Base-by-base conservation (phyloP, 2,113 vertebrate genomes). In the Nipponia nippon region DNA sequence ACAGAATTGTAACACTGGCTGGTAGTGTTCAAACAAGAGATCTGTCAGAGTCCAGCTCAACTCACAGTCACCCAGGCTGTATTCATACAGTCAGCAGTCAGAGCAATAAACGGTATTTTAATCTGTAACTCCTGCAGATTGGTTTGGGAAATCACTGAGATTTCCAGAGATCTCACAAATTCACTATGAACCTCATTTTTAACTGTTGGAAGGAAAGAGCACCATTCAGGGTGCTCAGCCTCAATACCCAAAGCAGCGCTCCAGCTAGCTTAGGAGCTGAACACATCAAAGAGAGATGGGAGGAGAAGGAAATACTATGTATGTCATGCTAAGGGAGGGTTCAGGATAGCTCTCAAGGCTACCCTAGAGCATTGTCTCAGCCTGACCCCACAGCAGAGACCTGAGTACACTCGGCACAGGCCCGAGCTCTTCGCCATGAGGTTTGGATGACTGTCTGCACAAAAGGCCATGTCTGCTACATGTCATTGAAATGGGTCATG, bases 381-480 rank as follows among this genome's bases (percentile, higher is more conserved):
- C 17, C 58, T 40, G 20, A 84, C 40, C 40, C 23, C 50, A 16
- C 23, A 42, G 27, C 0, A 81, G 40, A 91, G 63, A 62, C 22
- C n/a, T 3, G 16, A 75, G 38, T 11, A 26, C 10, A 3, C 17
- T 16, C 0, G 0, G 17, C 76, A 73, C 30, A 70, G 34, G 34
- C 55, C 75, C 3, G 2, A 62, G 53, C 21, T 71, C 30, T 78
- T 79, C n/a, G 15, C 55, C 9, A 0, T 34, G 50, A 50, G 15
- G 21, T 65, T 16, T 34, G 30, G 50, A 49, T 49, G 46, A 42
- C 29, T 50, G 14, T 22, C 27, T 55, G 40, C 58, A 66, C 44
- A 72, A 44, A 36, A 21, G 21, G n/a, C 34, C 40, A 17, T 1
- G 14, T 49, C 83, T 66, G 36, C 63, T 58, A 11, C 15, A 0